These are phyloP conservation scores for Hirtodrosophila confusa DNA, from an alignment of 2,888 invertebrate genomes.

Conservation along the genomic window DNA sequence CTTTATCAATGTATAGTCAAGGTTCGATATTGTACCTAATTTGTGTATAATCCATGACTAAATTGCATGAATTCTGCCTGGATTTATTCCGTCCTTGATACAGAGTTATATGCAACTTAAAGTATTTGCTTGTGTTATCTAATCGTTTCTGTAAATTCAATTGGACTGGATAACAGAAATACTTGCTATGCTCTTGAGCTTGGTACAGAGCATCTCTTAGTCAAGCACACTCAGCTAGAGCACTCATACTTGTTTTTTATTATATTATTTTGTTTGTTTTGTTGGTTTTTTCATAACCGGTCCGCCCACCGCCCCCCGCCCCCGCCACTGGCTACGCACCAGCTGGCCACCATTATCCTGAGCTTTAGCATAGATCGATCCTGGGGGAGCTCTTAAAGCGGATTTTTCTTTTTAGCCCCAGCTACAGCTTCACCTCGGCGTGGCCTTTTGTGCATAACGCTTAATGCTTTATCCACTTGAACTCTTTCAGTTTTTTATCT, in stretches of 20 bases:
- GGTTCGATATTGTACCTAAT: too few relatives aligned
- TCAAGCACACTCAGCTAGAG: neutral
- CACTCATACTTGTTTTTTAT: neutral
- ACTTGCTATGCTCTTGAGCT: neutral
- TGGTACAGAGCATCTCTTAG: conserved; percentile 10
- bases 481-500: conserved; percentile 76
- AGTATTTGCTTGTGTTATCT: too few relatives aligned
- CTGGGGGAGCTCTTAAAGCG: conserved; percentile 69
- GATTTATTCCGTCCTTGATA: too few relatives aligned
- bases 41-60: too few relatives aligned
- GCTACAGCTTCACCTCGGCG: conserved; percentile 27
- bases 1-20: too few relatives aligned
- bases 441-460: conserved; percentile 68
- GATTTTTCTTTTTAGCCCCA: neutral
- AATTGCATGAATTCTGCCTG: too few relatives aligned
- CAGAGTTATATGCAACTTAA: too few relatives aligned
- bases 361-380: conserved; percentile 69
- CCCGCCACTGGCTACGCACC: conserved; percentile 19
- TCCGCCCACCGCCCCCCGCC: conserved; percentile 20
- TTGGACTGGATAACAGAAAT: too few relatives aligned
- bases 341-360: conserved; percentile 66
- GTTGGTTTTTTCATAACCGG: conserved; percentile 23
- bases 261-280: conserved; percentile 7
- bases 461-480: conserved; percentile 77
- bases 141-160: too few relatives aligned